Conservation (phyloP, 2,113 vertebrate species). For the Callionymus lyra region DNA sequence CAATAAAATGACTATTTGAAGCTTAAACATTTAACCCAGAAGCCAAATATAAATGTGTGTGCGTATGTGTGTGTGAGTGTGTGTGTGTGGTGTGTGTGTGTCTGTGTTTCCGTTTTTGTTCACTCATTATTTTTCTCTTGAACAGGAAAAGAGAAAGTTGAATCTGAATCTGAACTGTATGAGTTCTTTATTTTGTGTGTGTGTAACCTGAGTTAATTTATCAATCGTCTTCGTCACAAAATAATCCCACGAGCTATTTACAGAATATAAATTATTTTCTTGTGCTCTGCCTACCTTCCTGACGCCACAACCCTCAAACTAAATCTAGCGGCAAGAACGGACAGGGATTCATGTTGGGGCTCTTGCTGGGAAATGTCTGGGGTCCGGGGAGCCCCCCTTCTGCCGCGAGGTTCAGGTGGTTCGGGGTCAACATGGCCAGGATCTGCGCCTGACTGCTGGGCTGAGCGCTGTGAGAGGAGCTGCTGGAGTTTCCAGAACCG, state of each 20-base stretch:
- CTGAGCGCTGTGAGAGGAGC: slow-evolving; percentile 70
- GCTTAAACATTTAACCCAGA: slow-evolving; percentile 46
- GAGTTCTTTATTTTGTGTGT: too few species aligned
- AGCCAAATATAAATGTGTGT: not conserved
- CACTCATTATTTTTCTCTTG: too few species aligned
- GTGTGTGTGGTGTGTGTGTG: slow-evolving; percentile 1
- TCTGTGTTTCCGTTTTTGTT: slow-evolving; percentile 15
- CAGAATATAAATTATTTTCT: slow-evolving; percentile 73
- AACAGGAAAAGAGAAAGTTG: too few species aligned
- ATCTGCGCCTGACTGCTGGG: slow-evolving; percentile 81
- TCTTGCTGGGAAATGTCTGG: slow-evolving; percentile 82
- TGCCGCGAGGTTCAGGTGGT: slow-evolving; percentile 78
- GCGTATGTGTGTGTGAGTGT: slow-evolving; percentile 34
- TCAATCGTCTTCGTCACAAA: slow-evolving; percentile 18
- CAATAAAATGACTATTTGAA: slow-evolving; percentile 63
- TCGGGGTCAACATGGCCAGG: slow-evolving; percentile 85
- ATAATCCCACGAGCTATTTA: slow-evolving; percentile 55
- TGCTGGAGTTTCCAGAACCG: slow-evolving; percentile 68
- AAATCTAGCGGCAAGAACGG: slow-evolving; percentile 71
- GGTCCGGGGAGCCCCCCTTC: slow-evolving; percentile 72
- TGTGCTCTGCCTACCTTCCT: slow-evolving; percentile 74
- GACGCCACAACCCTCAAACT: slow-evolving; percentile 49
- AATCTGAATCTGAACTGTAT: too few species aligned
- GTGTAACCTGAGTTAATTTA: slow-evolving; percentile 4
- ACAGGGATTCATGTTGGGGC: slow-evolving; percentile 79